Evolutionary conservation across 64 coral and sea anemone genomes (phyloP), one percentile per base, ranked within the genome.

Genomic region (Montipora efflorescens): DNA sequence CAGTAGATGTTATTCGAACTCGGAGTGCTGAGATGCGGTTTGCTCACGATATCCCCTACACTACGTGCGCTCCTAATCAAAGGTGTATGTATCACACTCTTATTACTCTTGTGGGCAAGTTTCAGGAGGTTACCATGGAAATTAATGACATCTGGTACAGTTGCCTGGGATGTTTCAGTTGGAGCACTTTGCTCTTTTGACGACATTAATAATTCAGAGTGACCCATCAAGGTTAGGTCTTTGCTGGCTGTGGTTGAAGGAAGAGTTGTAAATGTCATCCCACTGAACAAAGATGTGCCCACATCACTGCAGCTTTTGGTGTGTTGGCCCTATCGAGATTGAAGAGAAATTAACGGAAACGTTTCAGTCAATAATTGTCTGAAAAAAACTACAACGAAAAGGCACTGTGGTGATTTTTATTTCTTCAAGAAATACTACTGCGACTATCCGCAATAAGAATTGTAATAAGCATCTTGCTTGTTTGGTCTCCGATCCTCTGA

Each of bases 191-290:
- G 45, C 8, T 84, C 7, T 86, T 72, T 71, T 20, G 46, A 3
- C 3, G 66, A 8, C 18, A 22, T 23, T 5, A 86, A 36, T 36
- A 36, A 19, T 3, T 86, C 66, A 86, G 3, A 50, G 66, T 86
- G 36, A 49, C 46, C 66, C 44, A 50, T 86, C 8, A 86, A 50
- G 47, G n/a, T 86, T 2, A 52, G 45, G 1, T 86, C 66, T n/a
- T 72, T 45, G 10, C 8, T 50, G 3, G 46, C 18, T 48, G 62
- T 19, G 6, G 81, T 51, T 51, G 36, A 14, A 86, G 64, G 66
- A 22, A 44, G 18, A 50, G 44, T 9, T 70, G 82, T 86, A 71
- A 86, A 52, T n/a, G 62, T 86, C 82, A 86, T 86, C 8, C 82
- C 82, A 72, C 82, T 86, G 18, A 86, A 86, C 16, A 86, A 50